These are phyloP conservation scores for Deroplatys truncata DNA, from an alignment of 2,888 invertebrate species.

Conservation along the genomic window DNA sequence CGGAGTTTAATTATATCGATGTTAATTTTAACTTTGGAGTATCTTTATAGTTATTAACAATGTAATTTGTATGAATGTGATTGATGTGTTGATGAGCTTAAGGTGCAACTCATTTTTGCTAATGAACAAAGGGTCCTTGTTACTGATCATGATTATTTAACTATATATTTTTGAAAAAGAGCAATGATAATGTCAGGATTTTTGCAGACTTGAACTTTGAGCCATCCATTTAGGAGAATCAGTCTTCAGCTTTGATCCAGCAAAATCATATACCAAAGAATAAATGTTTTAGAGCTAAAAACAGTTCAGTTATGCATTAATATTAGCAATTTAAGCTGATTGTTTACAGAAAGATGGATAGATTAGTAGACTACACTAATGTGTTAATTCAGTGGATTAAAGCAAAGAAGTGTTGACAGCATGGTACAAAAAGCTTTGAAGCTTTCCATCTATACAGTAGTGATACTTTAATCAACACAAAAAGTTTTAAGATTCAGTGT, in stretches of 20 bases:
- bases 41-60: not conserved
- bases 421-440: no score
- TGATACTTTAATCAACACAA: no score
- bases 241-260: not conserved
- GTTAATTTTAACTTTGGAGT: not conserved
- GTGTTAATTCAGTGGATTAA: no score
- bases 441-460: no score
- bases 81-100: not conserved
- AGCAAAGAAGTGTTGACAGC: no score
- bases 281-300: no score
- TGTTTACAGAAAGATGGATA: no score
- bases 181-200: not conserved
- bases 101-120: not conserved
- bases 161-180: conserved; percentile 34
- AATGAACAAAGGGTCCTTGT: not conserved
- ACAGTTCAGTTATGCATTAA: no score
- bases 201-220: not conserved
- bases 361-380: no score
- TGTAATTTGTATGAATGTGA: not conserved
- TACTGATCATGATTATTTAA: conserved; percentile 39
- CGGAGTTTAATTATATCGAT: not conserved
- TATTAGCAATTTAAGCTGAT: no score
- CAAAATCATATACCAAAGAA: not conserved
- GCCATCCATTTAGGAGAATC: not conserved
- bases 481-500: no score